phyloP scores from a whole-genome alignment of 2,888 invertebrate genomes.

The Mythimna vitellina region DNA sequence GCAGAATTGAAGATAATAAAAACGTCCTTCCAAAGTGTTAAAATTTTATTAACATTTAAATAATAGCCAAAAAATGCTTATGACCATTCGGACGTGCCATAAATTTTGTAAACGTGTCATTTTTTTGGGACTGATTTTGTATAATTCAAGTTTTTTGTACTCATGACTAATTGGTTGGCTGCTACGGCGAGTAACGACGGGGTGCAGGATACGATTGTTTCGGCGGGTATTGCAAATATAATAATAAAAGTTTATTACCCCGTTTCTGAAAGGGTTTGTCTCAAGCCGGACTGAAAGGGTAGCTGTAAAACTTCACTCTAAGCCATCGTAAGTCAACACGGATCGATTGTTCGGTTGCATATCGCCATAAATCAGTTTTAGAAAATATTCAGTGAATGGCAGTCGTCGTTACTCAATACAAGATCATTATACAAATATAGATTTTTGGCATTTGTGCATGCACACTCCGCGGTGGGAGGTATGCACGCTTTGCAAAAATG shows the following conservation, averaged over 20 bases:
- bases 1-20: conserved; percentile 74
- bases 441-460: conserved; percentile 88
- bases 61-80: conserved; percentile 82
- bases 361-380: conserved; percentile 88
- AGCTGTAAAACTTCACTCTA: conserved; percentile 80
- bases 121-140: conserved; percentile 82
- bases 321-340: conserved; percentile 86
- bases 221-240: conserved; percentile 87
- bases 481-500: conserved; percentile 80
- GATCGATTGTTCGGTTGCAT: conserved; percentile 87
- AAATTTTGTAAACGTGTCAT: conserved; percentile 83
- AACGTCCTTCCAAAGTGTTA: conserved; percentile 83
- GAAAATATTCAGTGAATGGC: conserved; percentile 82
- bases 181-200: conserved; percentile 79
- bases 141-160: conserved; percentile 79
- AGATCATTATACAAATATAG: conserved; percentile 90
- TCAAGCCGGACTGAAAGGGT: conserved; percentile 84
- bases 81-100: conserved; percentile 78
- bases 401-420: conserved; percentile 85
- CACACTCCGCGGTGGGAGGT: conserved; percentile 89
- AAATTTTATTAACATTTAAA: conserved; percentile 84
- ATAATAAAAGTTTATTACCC: conserved; percentile 90
- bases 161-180: conserved; percentile 86
- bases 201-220: conserved; percentile 83
- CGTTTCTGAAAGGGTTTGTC: conserved; percentile 89